A percentile compares a stretch with the other conserved stretches of the same genome.
phyloP scores from a whole-genome alignment of 2,888 invertebrate species.

The Archaeoteleia sp. region DNA sequence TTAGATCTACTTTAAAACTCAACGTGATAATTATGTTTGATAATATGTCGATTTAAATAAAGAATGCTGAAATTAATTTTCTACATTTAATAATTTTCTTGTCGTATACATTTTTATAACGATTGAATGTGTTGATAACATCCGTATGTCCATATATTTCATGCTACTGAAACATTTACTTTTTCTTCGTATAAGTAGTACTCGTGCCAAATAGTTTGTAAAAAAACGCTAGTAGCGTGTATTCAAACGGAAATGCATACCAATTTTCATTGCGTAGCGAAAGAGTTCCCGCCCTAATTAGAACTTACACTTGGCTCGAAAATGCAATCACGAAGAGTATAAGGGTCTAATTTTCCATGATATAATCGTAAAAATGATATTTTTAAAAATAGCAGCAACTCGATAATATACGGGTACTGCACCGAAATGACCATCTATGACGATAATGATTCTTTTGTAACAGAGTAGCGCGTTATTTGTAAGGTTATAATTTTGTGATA shows the following conservation, averaged over 20 bases:
- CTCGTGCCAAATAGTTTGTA: background rate
- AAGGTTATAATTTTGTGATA: background rate
- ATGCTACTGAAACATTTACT: background rate
- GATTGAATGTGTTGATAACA: background rate
- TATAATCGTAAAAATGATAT: slow-evolving; percentile 5
- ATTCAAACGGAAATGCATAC: slow-evolving; percentile 5
- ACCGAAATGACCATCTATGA: background rate
- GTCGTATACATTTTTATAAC: no score
- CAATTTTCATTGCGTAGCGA: slow-evolving; percentile 9
- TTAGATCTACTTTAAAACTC: no score
- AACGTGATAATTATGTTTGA: no score
- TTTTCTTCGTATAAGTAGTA: background rate
- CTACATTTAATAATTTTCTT: no score
- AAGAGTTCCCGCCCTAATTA: slow-evolving; percentile 2
- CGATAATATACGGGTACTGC: background rate
- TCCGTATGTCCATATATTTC: background rate
- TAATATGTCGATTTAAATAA: no score
- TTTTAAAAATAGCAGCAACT: background rate
- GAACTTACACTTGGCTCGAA: slow-evolving; percentile 1
- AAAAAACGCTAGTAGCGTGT: background rate
- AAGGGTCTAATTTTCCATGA: slow-evolving; percentile 5
- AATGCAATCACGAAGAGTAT: slow-evolving; percentile 3
- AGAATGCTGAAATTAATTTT: no score
- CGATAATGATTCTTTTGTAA: background rate
- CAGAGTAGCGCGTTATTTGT: background rate